Base-by-base conservation (phyloP, 2,797 vertebrate species). In the Sebastes baramenuke region DNA sequence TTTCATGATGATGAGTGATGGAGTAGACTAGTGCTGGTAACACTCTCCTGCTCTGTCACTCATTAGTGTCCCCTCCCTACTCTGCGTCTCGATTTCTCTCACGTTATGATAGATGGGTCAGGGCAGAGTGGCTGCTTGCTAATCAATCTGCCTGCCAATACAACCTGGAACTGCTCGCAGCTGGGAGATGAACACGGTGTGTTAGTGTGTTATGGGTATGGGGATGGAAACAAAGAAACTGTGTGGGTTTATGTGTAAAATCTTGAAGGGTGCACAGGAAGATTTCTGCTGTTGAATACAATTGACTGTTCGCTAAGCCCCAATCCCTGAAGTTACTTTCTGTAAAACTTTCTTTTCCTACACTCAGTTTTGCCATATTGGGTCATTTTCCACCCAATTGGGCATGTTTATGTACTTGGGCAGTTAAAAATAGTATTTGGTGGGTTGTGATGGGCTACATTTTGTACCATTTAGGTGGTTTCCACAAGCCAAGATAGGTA, bases 91-190 rank as follows among this genome's bases (percentile, higher is more conserved):
- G 52, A 71, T 77, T 77, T 83, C 76, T 76, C 64, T 77, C 71
- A 49, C 4, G 36, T 56, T 75, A 85, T 89, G 91, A 92, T 80
- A 38, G 84, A 93, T 93, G 86, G 82, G 67, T 85, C 80, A 67
- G 62, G 75, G 76, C 80, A 54, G 78, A 73, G 78, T 36, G 12
- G 77, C 81, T 72, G 81, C 82, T 73, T 59, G 75, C 73, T 86
- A 83, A 93, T 92, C 90, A 90, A 85, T 93, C 87, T 78, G 60
- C 67, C 77, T 85, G 79, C 88, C 88, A 87, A 81, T 87, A 86
- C 78, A 80, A 82, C 38, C 67, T 65, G 65, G 74, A 81, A 72
- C 36, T 42, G 75, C 74, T 80, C 70, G 65, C 46, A 55, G 70
- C 69, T 62, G 59, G 12, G 12, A 77, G 52, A 54, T 16, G 42